Percentiles rank a stretch among this genome's conserved stretches.
Conservation (phyloP, 2,888 invertebrate species). For the Plagiodera versicolora region DNA sequence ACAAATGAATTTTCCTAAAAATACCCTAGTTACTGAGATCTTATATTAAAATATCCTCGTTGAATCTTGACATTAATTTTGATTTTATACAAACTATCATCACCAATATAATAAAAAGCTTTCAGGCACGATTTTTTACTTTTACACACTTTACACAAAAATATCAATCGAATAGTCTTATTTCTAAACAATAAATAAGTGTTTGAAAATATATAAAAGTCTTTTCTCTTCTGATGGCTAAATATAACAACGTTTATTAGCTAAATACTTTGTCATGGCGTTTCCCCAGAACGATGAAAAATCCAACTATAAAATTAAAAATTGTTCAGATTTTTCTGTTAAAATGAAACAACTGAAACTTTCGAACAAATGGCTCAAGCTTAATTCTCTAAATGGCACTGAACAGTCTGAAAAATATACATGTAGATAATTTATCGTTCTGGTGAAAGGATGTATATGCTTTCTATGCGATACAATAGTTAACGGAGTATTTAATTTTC, state of each 20-base stretch:
- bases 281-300: constrained; percentile 10
- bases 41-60: constrained; percentile 38
- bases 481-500: not conserved
- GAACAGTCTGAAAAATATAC: not conserved
- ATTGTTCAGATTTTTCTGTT: not conserved
- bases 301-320: not conserved
- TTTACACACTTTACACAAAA: constrained; percentile 38
- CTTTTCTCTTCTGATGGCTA: constrained; percentile 41
- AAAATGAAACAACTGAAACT: not conserved
- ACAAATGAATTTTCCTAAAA: constrained; percentile 34
- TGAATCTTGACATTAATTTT: constrained; percentile 29
- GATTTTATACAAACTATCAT: constrained; percentile 35
- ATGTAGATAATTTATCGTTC: constrained; percentile 11
- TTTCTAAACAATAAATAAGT: constrained; percentile 29
- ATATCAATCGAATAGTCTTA: constrained; percentile 31
- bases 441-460: constrained; percentile 13
- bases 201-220: constrained; percentile 34
- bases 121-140: constrained; percentile 43
- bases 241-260: constrained; percentile 23
- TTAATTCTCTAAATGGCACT: constrained; percentile 8
- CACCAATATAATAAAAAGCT: constrained; percentile 38
- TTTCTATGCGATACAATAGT: not conserved
- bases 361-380: not conserved
- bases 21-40: constrained; percentile 43
- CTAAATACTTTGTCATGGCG: constrained; percentile 19